These are phyloP conservation scores for Ectropis crepuscularia DNA, from an alignment of 2,888 invertebrate species.

Conservation along the genomic window DNA sequence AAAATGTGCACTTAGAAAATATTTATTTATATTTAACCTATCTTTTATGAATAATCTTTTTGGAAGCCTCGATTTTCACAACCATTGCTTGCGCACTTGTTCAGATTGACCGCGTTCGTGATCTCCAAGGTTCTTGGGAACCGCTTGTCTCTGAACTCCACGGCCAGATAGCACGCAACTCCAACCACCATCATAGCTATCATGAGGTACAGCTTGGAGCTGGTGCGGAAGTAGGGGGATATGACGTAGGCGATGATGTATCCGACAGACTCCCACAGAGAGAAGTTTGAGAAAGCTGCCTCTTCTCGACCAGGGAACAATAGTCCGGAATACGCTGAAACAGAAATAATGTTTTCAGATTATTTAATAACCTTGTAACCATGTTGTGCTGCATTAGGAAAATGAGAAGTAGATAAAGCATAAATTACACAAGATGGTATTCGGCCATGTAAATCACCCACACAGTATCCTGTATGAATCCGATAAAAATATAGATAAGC, in stretches of 20 bases:
- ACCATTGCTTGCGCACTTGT: slow-evolving; percentile 54
- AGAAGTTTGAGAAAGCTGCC: slow-evolving; percentile 88
- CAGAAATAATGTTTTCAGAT: background rate
- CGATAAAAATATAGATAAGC: too few species aligned
- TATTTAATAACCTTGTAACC: too few species aligned
- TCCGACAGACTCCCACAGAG: slow-evolving; percentile 88
- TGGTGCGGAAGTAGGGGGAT: slow-evolving; percentile 80
- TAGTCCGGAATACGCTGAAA: slow-evolving; percentile 85
- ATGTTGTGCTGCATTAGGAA: too few species aligned
- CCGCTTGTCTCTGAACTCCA: slow-evolving; percentile 64
- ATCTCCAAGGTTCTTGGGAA: slow-evolving; percentile 48
- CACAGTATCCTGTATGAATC: too few species aligned
- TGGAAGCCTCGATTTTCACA: slow-evolving; percentile 72
- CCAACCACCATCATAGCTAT: slow-evolving; percentile 77
- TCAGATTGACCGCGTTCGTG: slow-evolving; percentile 39
- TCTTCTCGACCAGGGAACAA: slow-evolving; percentile 87
- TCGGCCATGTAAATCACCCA: too few species aligned
- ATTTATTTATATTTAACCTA: background rate
- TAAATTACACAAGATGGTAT: too few species aligned
- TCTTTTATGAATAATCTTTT: slow-evolving; percentile 22
- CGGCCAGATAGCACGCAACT: slow-evolving; percentile 78
- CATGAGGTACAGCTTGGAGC: slow-evolving; percentile 82
- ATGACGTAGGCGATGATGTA: slow-evolving; percentile 87
- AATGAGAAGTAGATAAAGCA: too few species aligned
- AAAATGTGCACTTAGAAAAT: background rate